Base-by-base conservation (phyloP, 1,140 invertebrate species). In the Melitaea cinxia region DNA sequence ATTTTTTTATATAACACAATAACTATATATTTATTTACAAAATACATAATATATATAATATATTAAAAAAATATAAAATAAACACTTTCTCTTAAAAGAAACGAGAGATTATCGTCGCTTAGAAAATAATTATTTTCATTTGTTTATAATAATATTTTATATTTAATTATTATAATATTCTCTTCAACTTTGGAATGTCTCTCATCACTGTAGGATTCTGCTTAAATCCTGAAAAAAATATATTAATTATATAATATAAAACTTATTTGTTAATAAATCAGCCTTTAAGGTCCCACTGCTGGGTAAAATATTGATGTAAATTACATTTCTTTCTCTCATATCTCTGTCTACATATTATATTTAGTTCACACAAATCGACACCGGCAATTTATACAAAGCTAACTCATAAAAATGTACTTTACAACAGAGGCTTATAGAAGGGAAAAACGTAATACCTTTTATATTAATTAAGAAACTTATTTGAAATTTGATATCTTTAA, bases 121-220 rank as follows among this genome's bases (percentile, higher is more conserved):
- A 75, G 72, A 82, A 73, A 79, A 77, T 72, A 68, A 53, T 63
- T 14, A 69, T 72, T 75, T 68, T 63, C n/a, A n/a, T n/a, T n/a
- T n/a, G n/a, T n/a, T n/a, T n/a, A n/a, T n/a, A 35, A 47, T 66
- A 35, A 63, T 60, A 66, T 69, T 57, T 57, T 57, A 62, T 65
- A 65, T 70, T 73, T 66, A 76, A 67, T 71, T 39, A 71, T 71
- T 70, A 73, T 72, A 4, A 26, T 26, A 26, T 26, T 26, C 24
- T 26, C 57, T 68, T 61, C 64, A 69, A 74, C 73, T 83, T 83
- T 85, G 84, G 84, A 89, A 87, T 89, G 86, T 85, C 65, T 70
- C 63, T 74, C 69, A 79, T 85, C 80, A 88, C 77, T 89, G 86
- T 23, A 86, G 78, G 58, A 89, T 88, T 71, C 86, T 80, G 67